Evolutionary conservation across 2,797 vertebrate genomes (phyloP).

Genomic region (Lycodopsis pacificus): DNA sequence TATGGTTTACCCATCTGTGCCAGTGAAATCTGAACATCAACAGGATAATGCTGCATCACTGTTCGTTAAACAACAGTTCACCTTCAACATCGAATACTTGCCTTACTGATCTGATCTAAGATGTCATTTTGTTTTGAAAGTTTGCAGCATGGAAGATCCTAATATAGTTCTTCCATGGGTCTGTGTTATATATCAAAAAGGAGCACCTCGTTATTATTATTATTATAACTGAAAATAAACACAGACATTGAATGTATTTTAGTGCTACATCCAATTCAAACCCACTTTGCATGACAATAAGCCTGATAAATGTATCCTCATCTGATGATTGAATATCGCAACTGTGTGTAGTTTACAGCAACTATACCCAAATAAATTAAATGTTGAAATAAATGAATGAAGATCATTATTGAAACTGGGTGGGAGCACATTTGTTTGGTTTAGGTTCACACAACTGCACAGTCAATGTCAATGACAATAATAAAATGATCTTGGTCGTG

Average conservation of each 20-base stretch:
- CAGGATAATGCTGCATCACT: neutral
- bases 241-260: neutral
- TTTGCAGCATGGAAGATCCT: neutral
- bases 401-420: slow-evolving; percentile 3
- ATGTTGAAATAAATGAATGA: slow-evolving; percentile 2
- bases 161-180: neutral
- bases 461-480: slow-evolving; percentile 14
- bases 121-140: neutral
- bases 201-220: neutral
- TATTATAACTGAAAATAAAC: neutral
- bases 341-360: neutral
- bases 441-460: slow-evolving; percentile 18
- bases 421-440: slow-evolving; percentile 17
- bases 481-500: slow-evolving; percentile 20
- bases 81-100: no score
- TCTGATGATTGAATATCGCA: neutral
- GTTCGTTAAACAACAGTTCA: neutral
- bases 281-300: slow-evolving; percentile 13
- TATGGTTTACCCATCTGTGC: no score
- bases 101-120: neutral
- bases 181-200: slow-evolving; percentile 3
- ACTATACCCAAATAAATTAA: slow-evolving; percentile 4
- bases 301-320: neutral
- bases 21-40: slow-evolving; percentile 1
- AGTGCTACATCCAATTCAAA: neutral